Conservation (phyloP, 2,888 invertebrate genomes). For the Campoplex capitator region DNA sequence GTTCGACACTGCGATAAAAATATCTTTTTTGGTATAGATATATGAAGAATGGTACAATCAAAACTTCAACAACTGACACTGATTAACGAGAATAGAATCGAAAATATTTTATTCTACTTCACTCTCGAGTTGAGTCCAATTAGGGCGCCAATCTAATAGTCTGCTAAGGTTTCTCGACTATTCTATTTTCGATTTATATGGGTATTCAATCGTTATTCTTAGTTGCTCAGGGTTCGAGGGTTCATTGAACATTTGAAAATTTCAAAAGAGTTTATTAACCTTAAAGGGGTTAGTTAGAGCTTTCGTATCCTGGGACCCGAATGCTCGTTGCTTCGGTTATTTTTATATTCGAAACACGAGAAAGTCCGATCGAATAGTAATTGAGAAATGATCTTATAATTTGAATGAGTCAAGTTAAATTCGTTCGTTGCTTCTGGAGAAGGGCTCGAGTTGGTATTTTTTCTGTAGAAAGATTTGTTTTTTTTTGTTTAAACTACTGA, state of each 20-base stretch:
- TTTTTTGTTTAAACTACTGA: background rate
- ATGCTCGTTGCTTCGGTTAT: too few relatives aligned
- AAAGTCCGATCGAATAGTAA: too few relatives aligned
- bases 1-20: too few relatives aligned
- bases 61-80: background rate
- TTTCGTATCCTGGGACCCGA: too few relatives aligned
- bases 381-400: too few relatives aligned
- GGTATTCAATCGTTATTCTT: background rate
- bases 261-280: background rate
- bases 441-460: too few relatives aligned
- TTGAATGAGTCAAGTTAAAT: too few relatives aligned
- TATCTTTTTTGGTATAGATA: background rate
- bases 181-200: background rate
- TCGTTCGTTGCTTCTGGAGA: too few relatives aligned
- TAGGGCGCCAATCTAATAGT: background rate
- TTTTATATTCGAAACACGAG: too few relatives aligned
- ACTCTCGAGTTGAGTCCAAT: background rate
- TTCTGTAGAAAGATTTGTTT: too few relatives aligned
- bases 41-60: background rate
- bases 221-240: background rate
- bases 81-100: background rate
- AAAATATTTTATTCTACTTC: background rate
- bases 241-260: background rate
- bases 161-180: background rate
- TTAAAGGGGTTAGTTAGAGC: too few relatives aligned